These are phyloP conservation scores for Acleris holmiana DNA, from an alignment of 2,888 invertebrate species.

Conservation along the genomic window DNA sequence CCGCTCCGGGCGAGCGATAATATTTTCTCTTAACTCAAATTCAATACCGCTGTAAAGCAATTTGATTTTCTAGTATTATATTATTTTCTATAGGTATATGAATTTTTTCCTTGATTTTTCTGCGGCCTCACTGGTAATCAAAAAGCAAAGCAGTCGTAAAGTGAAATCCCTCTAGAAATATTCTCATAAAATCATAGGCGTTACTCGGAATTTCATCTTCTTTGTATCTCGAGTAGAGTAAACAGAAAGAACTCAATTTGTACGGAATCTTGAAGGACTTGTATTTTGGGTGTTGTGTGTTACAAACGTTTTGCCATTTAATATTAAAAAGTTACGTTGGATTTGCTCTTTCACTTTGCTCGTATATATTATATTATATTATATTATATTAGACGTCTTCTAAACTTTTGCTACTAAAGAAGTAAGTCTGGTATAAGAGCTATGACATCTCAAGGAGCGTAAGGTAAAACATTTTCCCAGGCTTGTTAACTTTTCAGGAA, in stretches of 20 bases:
- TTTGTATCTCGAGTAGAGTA: conserved; percentile 35
- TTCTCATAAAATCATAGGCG: conserved; percentile 34
- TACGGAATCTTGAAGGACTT: conserved; percentile 23
- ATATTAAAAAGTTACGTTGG: background rate
- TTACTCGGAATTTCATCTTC: conserved; percentile 29
- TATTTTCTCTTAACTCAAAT: conserved; percentile 25
- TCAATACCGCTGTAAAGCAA: conserved; percentile 24
- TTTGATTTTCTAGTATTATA: conserved; percentile 15
- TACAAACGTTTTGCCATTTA: conserved; percentile 5
- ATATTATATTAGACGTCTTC: background rate
- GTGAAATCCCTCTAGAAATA: conserved; percentile 27
- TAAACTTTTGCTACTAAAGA: background rate
- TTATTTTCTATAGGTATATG: too few relatives aligned
- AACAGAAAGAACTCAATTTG: conserved; percentile 33
- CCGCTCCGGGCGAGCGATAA: conserved; percentile 15
- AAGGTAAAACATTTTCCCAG: conserved; percentile 29
- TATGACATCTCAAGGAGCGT: conserved; percentile 19
- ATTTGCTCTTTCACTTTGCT: background rate
- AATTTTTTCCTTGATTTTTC: conserved; percentile 17
- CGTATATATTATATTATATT: background rate
- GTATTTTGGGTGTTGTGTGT: conserved; percentile 13
- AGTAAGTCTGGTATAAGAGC: conserved; percentile 7
- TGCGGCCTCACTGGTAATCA: conserved; percentile 16
- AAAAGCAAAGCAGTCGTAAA: conserved; percentile 30
- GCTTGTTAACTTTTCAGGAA: conserved; percentile 40